These are phyloP conservation scores for Anthonomus grandis DNA, from an alignment of 1,140 invertebrate species.

Conservation along the genomic window DNA sequence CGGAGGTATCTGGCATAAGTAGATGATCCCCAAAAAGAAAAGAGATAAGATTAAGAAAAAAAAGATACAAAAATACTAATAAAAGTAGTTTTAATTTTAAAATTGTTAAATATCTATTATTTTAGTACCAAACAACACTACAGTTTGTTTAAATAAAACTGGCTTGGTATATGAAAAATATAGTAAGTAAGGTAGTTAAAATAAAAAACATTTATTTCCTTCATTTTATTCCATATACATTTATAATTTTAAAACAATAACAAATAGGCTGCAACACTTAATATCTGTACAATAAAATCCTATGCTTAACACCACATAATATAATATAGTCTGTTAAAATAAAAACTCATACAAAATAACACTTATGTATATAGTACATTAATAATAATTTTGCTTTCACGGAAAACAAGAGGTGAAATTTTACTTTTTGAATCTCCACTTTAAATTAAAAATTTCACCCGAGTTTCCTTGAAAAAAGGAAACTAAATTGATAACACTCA, in stretches of 20 bases:
- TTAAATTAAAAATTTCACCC: constrained; percentile 7
- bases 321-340: neutral
- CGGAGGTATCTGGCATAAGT: too few species aligned
- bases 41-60: too few species aligned
- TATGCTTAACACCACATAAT: constrained; percentile 2
- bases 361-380: constrained; percentile 5
- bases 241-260: constrained; percentile 21
- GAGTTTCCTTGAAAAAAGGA: neutral
- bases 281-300: constrained; percentile 19
- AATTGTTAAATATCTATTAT: too few species aligned
- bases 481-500: neutral
- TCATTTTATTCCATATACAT: too few species aligned
- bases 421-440: neutral
- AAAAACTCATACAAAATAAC: constrained; percentile 15
- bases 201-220: too few species aligned
- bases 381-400: constrained; percentile 19
- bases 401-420: constrained; percentile 22
- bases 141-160: too few species aligned
- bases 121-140: too few species aligned
- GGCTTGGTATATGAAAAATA: too few species aligned
- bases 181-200: too few species aligned
- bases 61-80: too few species aligned
- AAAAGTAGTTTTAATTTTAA: too few species aligned
- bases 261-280: constrained; percentile 20
- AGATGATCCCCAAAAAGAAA: too few species aligned